Conservation (phyloP, 2,113 vertebrate species). For the Condylura cristata region DNA sequence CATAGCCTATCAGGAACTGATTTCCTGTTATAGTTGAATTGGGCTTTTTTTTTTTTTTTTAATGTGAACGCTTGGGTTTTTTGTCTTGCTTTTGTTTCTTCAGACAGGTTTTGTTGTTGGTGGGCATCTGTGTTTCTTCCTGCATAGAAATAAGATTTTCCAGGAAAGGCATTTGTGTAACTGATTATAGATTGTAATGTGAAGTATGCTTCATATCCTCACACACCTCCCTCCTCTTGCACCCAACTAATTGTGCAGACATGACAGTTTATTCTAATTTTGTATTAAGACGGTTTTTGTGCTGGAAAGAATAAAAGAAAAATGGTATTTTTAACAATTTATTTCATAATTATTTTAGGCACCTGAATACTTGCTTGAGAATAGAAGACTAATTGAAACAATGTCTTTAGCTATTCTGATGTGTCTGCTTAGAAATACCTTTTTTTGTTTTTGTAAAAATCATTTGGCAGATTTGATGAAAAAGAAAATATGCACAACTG, state of each 20-base stretch:
- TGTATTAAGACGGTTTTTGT: constrained; percentile 47
- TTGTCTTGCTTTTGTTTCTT: not conserved
- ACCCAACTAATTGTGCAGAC: not conserved
- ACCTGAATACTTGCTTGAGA: constrained; percentile 50
- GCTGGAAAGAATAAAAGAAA: constrained; percentile 52
- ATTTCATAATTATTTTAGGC: constrained; percentile 51
- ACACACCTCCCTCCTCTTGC: not conserved
- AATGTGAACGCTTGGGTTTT: not conserved
- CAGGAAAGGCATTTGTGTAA: constrained; percentile 52
- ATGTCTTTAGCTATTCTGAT: constrained; percentile 47
- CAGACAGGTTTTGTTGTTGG: constrained; percentile 21
- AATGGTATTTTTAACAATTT: constrained; percentile 39
- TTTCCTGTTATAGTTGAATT: constrained; percentile 50
- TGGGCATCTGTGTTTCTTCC: constrained; percentile 17
- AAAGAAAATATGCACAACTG: constrained; percentile 99
- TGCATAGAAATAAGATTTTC: constrained; percentile 43
- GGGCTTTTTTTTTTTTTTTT: not conserved
- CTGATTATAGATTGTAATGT: constrained; percentile 38
- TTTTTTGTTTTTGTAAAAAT: constrained; percentile 70
- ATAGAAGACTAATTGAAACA: constrained; percentile 40
- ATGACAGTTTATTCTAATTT: constrained; percentile 55
- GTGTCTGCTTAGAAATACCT: constrained; percentile 60
- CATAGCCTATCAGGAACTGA: not conserved
- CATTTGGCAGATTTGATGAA: constrained; percentile 95
- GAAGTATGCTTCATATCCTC: not conserved